A percentile compares a stretch with the other conserved stretches of the same genome.
phyloP scores from a whole-genome alignment of 2,113 vertebrate species.

The Percopsis transmontana region DNA sequence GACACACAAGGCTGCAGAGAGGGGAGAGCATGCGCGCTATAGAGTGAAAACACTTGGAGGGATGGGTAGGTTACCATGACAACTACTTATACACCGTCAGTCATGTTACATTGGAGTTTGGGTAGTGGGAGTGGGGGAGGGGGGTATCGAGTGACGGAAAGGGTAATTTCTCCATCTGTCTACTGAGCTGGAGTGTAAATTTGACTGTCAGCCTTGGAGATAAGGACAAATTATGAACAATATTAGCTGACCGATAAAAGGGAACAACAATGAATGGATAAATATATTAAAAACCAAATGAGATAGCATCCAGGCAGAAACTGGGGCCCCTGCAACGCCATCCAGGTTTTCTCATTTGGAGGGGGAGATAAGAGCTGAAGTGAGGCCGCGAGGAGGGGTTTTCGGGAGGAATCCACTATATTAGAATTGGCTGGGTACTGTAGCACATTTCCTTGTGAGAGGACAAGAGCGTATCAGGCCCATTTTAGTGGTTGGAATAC shows the following conservation, averaged over 20 bases:
- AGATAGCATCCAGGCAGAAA: constrained; percentile 75
- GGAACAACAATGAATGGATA: constrained; percentile 77
- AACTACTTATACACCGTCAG: constrained; percentile 80
- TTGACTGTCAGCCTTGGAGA: constrained; percentile 73
- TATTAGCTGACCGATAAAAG: constrained; percentile 77
- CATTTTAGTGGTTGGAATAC: constrained; percentile 62
- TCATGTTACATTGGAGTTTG: constrained; percentile 71
- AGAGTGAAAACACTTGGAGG: constrained; percentile 63
- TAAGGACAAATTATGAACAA: constrained; percentile 81
- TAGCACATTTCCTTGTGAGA: constrained; percentile 56
- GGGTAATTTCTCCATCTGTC: constrained; percentile 71
- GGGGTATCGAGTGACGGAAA: constrained; percentile 8
- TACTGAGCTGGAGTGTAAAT: constrained; percentile 68
- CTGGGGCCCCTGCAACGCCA: constrained; percentile 55
- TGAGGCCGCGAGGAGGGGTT: constrained; percentile 33
- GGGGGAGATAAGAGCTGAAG: constrained; percentile 64
- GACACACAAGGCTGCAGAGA: not conserved
- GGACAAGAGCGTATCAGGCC: constrained; percentile 59
- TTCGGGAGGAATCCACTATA: constrained; percentile 55
- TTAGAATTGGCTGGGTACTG: constrained; percentile 58
- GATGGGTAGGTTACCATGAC: constrained; percentile 84
- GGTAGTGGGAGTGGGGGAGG: constrained; percentile 47
- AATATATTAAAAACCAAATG: constrained; percentile 76
- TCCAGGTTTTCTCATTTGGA: constrained; percentile 71
- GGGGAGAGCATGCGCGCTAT: constrained; percentile 31